These are phyloP conservation scores for Cheilosia vernalis DNA, from an alignment of 2,888 invertebrate species.

Conservation along the genomic window DNA sequence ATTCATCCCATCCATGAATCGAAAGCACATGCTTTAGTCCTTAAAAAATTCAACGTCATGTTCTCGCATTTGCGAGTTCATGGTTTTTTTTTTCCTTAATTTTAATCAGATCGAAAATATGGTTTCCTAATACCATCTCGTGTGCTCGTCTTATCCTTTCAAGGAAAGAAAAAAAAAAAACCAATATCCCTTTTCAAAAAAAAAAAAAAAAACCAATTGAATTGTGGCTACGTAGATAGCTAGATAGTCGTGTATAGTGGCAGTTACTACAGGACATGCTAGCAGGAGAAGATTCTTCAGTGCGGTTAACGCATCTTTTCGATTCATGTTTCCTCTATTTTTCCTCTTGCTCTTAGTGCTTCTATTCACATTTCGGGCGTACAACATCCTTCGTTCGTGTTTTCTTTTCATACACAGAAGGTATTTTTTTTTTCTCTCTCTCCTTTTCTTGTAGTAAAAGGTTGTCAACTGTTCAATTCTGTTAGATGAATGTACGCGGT, in stretches of 20 bases:
- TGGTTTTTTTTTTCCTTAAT: constrained; percentile 67
- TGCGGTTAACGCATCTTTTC: constrained; percentile 64
- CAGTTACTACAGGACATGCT: constrained; percentile 4
- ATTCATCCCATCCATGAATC: constrained; percentile 28
- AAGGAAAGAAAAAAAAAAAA: constrained; percentile 35
- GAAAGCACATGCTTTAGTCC: constrained; percentile 6
- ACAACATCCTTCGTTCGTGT: constrained; percentile 54
- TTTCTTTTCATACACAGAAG: constrained; percentile 46
- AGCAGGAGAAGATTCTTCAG: constrained; percentile 2
- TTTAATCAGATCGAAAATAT: constrained; percentile 73
- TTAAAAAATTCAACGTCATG: constrained; percentile 33
- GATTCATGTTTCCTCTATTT: constrained; percentile 51
- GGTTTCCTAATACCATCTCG: constrained; percentile 68
- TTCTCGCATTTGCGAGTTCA: constrained; percentile 39
- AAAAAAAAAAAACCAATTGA: constrained; percentile 52
- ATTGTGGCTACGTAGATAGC: constrained; percentile 40
- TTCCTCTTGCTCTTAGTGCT: constrained; percentile 32
- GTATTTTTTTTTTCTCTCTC: constrained; percentile 15
- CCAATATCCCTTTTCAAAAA: constrained; percentile 58
- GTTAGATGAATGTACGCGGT: constrained; percentile 72
- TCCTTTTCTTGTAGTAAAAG: constrained; percentile 62
- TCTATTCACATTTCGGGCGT: constrained; percentile 62
- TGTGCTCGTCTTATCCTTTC: constrained; percentile 67
- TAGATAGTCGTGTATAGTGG: constrained; percentile 22
- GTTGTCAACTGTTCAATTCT: constrained; percentile 73